A percentile compares a stretch with the other conserved stretches of the same genome.
Evolutionary conservation across 2,888 invertebrate genomes (phyloP).

Genomic region (Platycnemis pennipes): DNA sequence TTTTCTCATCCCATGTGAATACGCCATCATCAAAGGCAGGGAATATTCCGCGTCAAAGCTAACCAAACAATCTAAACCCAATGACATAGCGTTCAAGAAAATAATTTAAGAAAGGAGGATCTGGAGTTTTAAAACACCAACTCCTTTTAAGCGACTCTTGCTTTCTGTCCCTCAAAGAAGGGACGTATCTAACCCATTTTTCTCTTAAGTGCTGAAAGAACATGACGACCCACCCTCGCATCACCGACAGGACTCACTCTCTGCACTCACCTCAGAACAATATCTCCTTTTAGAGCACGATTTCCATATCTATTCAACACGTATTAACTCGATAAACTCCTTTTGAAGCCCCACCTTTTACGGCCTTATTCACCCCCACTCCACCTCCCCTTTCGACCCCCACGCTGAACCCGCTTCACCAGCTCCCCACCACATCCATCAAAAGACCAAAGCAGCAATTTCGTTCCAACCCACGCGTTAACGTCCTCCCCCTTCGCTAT

Average conservation of each 20-base stretch:
- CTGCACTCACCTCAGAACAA: not conserved
- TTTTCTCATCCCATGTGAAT: too few species aligned
- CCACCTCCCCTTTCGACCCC: not conserved
- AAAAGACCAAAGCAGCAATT: constrained; percentile 34
- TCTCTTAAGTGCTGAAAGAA: constrained; percentile 4
- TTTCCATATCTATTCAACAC: constrained; percentile 12
- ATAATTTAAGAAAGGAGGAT: too few species aligned
- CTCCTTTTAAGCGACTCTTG: not conserved
- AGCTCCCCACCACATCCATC: not conserved
- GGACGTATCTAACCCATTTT: not conserved
- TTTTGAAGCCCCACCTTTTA: not conserved
- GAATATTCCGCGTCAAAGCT: too few species aligned
- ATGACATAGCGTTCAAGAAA: not conserved
- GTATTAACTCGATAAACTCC: constrained; percentile 39
- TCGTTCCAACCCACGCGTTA: constrained; percentile 26
- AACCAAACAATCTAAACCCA: not conserved
- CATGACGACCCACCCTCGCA: not conserved
- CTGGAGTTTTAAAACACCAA: too few species aligned
- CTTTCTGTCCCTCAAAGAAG: not conserved
- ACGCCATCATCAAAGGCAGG: too few species aligned
- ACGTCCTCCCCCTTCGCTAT: not conserved
- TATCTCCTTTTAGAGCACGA: constrained; percentile 23
- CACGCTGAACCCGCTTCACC: not conserved
- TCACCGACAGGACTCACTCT: not conserved
- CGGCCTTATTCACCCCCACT: not conserved